Percentiles rank a stretch among this genome's conserved stretches.
Conservation (phyloP, 2,888 invertebrate species). For the Taphrorychus bicolor region DNA sequence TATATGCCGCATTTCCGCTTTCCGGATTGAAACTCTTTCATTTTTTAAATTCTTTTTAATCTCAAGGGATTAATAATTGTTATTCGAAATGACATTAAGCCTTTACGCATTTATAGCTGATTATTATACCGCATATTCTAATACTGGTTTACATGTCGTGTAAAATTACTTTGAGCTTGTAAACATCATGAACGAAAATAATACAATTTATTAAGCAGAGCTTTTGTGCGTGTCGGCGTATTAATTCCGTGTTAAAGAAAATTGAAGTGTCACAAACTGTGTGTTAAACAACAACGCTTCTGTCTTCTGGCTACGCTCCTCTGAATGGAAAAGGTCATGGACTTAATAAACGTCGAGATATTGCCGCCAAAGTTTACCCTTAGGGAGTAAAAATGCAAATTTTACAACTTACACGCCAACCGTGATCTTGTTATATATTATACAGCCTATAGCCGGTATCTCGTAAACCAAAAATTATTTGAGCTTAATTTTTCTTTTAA, state of each 20-base stretch:
- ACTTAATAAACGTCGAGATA: conserved; percentile 43
- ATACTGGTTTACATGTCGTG: conserved; percentile 37
- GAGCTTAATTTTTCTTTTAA: conserved; percentile 24
- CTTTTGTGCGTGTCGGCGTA: conserved; percentile 41
- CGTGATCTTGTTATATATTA: conserved; percentile 36
- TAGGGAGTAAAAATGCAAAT: conserved; percentile 53
- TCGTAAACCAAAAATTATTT: conserved; percentile 31
- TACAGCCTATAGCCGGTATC: conserved; percentile 19
- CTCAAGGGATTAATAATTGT: too few species aligned
- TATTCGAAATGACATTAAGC: too few species aligned
- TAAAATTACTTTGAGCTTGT: conserved; percentile 33
- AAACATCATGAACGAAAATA: conserved; percentile 35
- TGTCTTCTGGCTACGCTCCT: conserved; percentile 49
- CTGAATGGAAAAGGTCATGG: conserved; percentile 48
- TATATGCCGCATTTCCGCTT: conserved; percentile 17
- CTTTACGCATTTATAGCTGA: too few species aligned
- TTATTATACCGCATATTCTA: too few species aligned
- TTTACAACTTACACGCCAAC: conserved; percentile 48
- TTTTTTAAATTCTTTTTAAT: too few species aligned
- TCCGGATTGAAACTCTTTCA: conserved; percentile 7
- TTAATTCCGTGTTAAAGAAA: conserved; percentile 45
- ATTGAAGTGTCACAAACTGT: conserved; percentile 52
- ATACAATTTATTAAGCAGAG: conserved; percentile 30
- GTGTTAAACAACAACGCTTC: conserved; percentile 50
- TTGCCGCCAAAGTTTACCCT: conserved; percentile 51